Base-by-base conservation (phyloP, 1,140 invertebrate species). In the Hormaphis cornu region DNA sequence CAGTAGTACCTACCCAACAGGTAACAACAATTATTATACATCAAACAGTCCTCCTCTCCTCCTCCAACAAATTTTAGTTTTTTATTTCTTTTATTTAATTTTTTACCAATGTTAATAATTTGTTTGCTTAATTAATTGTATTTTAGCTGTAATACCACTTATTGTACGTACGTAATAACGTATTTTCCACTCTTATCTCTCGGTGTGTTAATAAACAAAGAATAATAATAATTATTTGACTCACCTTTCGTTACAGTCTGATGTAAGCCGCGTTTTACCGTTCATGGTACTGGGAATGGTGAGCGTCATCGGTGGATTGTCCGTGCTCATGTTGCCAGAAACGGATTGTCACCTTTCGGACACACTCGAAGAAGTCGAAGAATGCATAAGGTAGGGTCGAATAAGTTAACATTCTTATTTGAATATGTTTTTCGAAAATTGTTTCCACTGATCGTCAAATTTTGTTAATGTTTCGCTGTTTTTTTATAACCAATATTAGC, bases 281-380 rank as follows among this genome's bases (percentile, higher is more conserved):
- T 81, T 87, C 79, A 77, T 80, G 42, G 80, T 86, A 4, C 81
- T 87, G 73, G 85, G 86, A 12, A 78, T 80, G 2, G 77, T 81
- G 44, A 85, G 84, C 8, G 78, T 84, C 5, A 74, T 86, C 28
- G 86, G 86, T 10, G 86, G 86, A 6, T 75, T 81, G 37, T 82
- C 82, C 26, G 82, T 87, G 9, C 76, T 85, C 1, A 75, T 87
- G 20, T 74, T 86, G 30, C 83, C 83, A 3, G 84, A 85, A 75
- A 85, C 83, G 8, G 77, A 79, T 5, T 76, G 74, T 26, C 66
- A 69, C 37, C 72, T 77, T 59, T 44, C 74, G 22, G 75, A 75
- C 37, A 78, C 78, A 9, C 46, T 79, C 9, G 72, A 74, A 54
- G 73, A 74, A 50, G 69, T 71, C 28, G 73, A 75, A 69, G 56